phyloP scores from a whole-genome alignment of 2,797 vertebrate genomes.

The Sarcophilus harrisii region DNA sequence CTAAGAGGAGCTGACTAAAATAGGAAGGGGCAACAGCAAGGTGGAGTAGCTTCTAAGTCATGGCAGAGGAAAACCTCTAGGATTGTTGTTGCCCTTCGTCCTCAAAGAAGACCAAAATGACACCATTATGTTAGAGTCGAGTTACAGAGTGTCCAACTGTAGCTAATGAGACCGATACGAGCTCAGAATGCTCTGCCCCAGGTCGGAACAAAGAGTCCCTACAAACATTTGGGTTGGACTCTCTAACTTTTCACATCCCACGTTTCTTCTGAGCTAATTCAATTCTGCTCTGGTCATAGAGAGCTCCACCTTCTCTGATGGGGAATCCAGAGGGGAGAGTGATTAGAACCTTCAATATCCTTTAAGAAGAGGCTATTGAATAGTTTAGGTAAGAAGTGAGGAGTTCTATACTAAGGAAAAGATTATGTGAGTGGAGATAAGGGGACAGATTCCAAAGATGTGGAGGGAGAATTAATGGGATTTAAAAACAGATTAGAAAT shows the following conservation, averaged over 20 bases:
- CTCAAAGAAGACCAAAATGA: too few relatives aligned
- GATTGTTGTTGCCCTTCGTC: too few relatives aligned
- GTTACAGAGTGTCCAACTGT: too few relatives aligned
- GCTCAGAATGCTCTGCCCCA: too few relatives aligned
- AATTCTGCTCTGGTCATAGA: too few relatives aligned
- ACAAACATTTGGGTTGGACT: too few relatives aligned
- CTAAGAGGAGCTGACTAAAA: neutral
- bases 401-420: neutral
- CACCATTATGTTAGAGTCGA: too few relatives aligned
- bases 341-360: neutral
- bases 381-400: neutral
- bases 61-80: neutral
- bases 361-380: neutral
- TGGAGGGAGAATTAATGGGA: neutral
- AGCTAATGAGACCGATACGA: too few relatives aligned
- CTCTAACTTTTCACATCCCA: too few relatives aligned
- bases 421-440: neutral
- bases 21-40: neutral
- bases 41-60: neutral
- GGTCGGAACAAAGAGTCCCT: too few relatives aligned
- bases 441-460: neutral
- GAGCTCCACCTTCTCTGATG: too few relatives aligned
- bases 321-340: neutral
- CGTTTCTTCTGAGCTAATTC: too few relatives aligned
- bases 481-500: neutral